Conservation (phyloP, 2,113 vertebrate species). For the Ivindomyrus marchei region DNA sequence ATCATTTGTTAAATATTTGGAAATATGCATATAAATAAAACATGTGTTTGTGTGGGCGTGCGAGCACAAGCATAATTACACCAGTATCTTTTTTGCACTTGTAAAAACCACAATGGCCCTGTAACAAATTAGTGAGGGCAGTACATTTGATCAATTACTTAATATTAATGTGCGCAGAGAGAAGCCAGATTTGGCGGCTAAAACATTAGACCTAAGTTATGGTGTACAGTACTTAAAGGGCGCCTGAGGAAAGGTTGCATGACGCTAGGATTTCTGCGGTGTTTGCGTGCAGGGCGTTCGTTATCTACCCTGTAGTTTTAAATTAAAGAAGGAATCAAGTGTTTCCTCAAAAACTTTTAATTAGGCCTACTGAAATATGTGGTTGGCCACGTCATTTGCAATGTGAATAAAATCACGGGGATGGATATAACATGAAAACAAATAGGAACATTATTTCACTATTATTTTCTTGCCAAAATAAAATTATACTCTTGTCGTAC, state of each 20-base stretch:
- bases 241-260: background rate
- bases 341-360: background rate
- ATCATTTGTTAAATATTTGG: background rate
- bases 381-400: background rate
- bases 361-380: background rate
- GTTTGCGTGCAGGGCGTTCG: background rate
- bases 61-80: background rate
- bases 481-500: background rate
- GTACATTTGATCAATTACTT: background rate
- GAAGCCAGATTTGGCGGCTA: background rate
- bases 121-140: background rate
- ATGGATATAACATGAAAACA: background rate
- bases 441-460: background rate
- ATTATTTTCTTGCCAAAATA: background rate
- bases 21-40: background rate
- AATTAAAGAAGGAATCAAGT: background rate
- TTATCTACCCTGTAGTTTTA: background rate
- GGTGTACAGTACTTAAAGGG: background rate
- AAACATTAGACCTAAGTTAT: background rate
- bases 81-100: background rate
- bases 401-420: background rate
- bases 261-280: background rate
- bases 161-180: background rate
- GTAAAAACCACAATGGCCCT: background rate
- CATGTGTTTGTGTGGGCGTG: background rate